phyloP scores from a whole-genome alignment of 2,113 vertebrate species.

The Parus major region DNA sequence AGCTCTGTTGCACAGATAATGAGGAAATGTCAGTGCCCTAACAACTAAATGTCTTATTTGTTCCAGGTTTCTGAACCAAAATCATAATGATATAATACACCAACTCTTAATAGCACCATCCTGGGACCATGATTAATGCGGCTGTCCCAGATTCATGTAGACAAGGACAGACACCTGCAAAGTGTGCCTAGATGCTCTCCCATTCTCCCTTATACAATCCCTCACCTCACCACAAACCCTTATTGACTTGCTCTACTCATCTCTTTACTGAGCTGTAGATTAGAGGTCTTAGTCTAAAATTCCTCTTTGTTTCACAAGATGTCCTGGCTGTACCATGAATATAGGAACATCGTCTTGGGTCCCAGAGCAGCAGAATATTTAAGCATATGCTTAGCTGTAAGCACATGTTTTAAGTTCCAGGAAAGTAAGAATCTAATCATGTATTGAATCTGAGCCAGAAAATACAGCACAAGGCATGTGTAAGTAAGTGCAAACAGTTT shows the following conservation, averaged over 20 bases:
- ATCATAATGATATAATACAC: background rate
- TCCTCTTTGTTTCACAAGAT: constrained; percentile 9
- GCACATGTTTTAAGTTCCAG: constrained; percentile 60
- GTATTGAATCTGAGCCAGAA: constrained; percentile 37
- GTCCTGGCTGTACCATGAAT: background rate
- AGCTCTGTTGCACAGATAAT: background rate
- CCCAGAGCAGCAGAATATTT: constrained; percentile 36
- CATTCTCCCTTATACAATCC: background rate
- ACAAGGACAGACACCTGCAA: background rate
- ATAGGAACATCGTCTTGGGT: constrained; percentile 3
- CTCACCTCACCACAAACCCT: background rate
- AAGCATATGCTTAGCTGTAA: constrained; percentile 62
- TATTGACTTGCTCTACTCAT: background rate
- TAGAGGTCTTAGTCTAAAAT: background rate
- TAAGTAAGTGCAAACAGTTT: constrained; percentile 62
- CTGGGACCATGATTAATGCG: background rate
- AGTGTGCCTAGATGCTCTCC: background rate
- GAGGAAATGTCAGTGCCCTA: background rate
- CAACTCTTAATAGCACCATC: background rate
- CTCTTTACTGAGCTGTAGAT: background rate
- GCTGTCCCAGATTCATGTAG: background rate
- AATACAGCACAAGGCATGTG: constrained; percentile 60
- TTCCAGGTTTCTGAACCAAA: background rate
- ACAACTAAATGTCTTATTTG: background rate
- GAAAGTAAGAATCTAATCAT: constrained; percentile 62